These are phyloP conservation scores for Trichonephila inaurata DNA, from an alignment of 1,140 invertebrate species.

Conservation along the genomic window DNA sequence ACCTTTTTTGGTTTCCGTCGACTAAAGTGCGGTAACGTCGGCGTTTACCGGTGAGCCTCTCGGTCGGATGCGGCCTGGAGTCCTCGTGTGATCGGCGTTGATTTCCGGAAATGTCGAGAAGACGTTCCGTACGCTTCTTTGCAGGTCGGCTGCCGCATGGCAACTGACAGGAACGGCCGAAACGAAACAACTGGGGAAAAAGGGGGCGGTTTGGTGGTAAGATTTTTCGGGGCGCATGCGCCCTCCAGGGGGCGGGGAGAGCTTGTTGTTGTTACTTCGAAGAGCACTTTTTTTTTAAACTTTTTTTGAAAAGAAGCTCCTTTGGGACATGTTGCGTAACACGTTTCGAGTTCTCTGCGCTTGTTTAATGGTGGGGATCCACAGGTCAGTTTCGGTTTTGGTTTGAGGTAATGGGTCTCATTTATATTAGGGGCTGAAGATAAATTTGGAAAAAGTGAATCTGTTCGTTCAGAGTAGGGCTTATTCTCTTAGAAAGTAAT, in stretches of 20 bases:
- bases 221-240: conserved; percentile 66
- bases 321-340: conserved; percentile 31
- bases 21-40: background rate
- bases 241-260: conserved; percentile 49
- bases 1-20: background rate
- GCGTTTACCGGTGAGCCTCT: background rate
- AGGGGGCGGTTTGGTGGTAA: conserved; percentile 56
- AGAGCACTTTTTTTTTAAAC: background rate
- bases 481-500: no score
- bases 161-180: conserved; percentile 51
- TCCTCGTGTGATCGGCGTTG: conserved; percentile 6
- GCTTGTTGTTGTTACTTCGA: conserved; percentile 60
- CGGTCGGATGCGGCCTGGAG: background rate
- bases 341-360: background rate
- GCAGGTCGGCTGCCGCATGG: conserved; percentile 56
- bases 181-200: conserved; percentile 50
- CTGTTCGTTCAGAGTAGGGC: no score
- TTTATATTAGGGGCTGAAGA: background rate
- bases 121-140: background rate
- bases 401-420: background rate
- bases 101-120: background rate
- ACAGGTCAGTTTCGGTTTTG: conserved; percentile 33
- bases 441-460: no score
- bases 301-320: conserved; percentile 22
- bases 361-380: background rate